phyloP scores from a whole-genome alignment of 1,140 invertebrate genomes.

The Camponotus vicinus region DNA sequence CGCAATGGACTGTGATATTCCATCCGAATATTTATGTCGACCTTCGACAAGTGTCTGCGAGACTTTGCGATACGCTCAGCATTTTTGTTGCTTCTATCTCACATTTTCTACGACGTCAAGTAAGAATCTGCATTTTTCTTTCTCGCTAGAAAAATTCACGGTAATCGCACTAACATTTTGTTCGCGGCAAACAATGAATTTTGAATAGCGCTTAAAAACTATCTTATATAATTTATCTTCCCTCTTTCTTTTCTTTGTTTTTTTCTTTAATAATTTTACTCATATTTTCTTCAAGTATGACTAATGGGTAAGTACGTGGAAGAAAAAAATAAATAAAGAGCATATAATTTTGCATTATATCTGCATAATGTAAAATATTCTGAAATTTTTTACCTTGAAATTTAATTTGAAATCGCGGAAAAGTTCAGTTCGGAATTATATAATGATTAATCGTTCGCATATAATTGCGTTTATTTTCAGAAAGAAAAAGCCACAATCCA shows the following conservation, averaged over 20 bases:
- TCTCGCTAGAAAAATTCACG: slow-evolving; percentile 26
- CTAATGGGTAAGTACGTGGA: background rate
- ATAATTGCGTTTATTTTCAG: slow-evolving; percentile 9
- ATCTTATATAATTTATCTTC: slow-evolving; percentile 25
- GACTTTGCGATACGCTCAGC: slow-evolving; percentile 5
- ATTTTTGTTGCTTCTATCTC: slow-evolving; percentile 24
- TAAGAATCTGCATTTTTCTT: slow-evolving; percentile 49
- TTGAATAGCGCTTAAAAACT: background rate
- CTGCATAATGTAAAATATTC: background rate
- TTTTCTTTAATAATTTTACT: background rate
- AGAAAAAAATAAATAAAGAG: background rate
- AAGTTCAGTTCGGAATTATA: background rate
- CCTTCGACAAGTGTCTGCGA: slow-evolving; percentile 17
- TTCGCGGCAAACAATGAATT: slow-evolving; percentile 43
- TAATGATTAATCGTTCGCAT: background rate
- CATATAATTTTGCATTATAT: background rate
- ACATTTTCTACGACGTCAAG: slow-evolving; percentile 4
- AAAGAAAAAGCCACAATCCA: too few species aligned
- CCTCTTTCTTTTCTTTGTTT: background rate
- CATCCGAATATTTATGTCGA: slow-evolving; percentile 41
- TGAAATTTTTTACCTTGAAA: background rate
- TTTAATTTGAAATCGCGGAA: background rate
- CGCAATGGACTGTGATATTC: background rate
- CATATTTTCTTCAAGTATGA: slow-evolving; percentile 1
- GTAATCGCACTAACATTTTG: slow-evolving; percentile 18